Percentiles rank a stretch among this genome's conserved stretches.
Evolutionary conservation across 2,797 vertebrate species (phyloP).

Genomic region (Falco concolor): DNA sequence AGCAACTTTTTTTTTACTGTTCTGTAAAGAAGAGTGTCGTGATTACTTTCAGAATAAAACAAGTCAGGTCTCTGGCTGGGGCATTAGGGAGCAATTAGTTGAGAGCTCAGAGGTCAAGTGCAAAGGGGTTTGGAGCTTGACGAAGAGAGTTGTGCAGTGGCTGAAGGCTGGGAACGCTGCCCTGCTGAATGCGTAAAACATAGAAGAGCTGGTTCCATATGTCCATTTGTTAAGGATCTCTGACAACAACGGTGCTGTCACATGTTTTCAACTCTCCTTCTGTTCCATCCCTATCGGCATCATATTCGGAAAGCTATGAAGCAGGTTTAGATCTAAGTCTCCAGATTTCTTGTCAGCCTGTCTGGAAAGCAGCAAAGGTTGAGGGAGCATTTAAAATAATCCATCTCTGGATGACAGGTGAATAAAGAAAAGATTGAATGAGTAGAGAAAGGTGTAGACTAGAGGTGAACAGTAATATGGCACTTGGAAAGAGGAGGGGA

Average conservation of each 20-base stretch:
- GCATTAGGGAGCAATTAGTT: neutral
- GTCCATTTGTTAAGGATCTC: neutral
- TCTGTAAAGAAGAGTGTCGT: neutral
- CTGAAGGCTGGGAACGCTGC: neutral
- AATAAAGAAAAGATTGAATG: slow-evolving; percentile 29
- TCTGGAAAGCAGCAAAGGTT: slow-evolving; percentile 31
- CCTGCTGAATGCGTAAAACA: neutral
- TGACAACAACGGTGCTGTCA: neutral
- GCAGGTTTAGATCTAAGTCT: slow-evolving; percentile 32
- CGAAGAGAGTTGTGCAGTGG: neutral
- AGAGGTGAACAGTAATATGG: neutral
- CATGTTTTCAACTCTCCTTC: neutral
- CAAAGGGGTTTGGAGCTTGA: neutral
- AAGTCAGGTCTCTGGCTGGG: neutral
- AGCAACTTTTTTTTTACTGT: neutral
- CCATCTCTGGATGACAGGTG: slow-evolving; percentile 31
- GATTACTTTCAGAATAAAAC: neutral
- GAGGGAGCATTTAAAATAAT: slow-evolving; percentile 55
- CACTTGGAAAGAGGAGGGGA: neutral
- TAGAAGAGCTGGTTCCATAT: neutral
- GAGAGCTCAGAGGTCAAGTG: neutral
- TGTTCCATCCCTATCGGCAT: neutral
- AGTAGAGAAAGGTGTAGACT: neutral
- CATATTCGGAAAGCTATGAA: slow-evolving; percentile 1
- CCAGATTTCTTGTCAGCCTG: slow-evolving; percentile 36